Percentiles rank a stretch among this genome's conserved stretches.
phyloP scores from a whole-genome alignment of 2,888 invertebrate species.

The Myathropa florea region DNA sequence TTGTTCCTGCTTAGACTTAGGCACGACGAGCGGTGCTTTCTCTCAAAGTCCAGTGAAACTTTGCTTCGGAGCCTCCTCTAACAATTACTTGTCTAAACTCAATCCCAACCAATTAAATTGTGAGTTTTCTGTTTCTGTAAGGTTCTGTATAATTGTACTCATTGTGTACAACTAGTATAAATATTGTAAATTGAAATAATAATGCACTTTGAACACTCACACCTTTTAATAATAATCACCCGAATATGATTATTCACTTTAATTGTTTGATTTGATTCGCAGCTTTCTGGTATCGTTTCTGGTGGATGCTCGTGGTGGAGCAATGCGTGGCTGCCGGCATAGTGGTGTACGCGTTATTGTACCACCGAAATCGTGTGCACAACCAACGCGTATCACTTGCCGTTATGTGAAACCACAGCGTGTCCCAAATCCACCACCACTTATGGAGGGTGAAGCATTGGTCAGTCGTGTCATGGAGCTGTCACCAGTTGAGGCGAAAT shows the following conservation, averaged over 20 bases:
- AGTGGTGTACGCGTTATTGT: constrained; percentile 98
- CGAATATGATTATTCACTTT: neutral
- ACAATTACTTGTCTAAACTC: too few species aligned
- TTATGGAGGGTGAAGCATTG: constrained; percentile 99
- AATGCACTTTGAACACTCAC: neutral
- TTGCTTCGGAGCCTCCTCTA: too few species aligned
- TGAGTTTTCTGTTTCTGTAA: too few species aligned
- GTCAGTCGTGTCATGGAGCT: constrained; percentile 96
- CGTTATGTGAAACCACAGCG: constrained; percentile 88
- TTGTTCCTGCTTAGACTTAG: too few species aligned
- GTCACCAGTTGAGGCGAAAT: constrained; percentile 97
- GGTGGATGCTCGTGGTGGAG: constrained; percentile 99
- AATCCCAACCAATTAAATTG: too few species aligned
- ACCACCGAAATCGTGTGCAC: constrained; percentile 96
- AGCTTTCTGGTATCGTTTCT: constrained; percentile 99
- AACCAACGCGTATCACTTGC: constrained; percentile 98
- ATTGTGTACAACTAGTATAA: neutral
- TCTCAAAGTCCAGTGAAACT: too few species aligned
- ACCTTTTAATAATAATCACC: constrained; percentile 31
- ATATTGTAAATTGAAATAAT: neutral
- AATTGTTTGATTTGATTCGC: constrained; percentile 47
- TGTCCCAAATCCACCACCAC: constrained; percentile 91
- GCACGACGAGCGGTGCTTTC: too few species aligned
- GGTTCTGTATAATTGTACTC: too few species aligned
- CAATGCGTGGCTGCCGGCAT: constrained; percentile 99